Conservation (phyloP, 2,113 vertebrate genomes). For the Osmerus mordax region DNA sequence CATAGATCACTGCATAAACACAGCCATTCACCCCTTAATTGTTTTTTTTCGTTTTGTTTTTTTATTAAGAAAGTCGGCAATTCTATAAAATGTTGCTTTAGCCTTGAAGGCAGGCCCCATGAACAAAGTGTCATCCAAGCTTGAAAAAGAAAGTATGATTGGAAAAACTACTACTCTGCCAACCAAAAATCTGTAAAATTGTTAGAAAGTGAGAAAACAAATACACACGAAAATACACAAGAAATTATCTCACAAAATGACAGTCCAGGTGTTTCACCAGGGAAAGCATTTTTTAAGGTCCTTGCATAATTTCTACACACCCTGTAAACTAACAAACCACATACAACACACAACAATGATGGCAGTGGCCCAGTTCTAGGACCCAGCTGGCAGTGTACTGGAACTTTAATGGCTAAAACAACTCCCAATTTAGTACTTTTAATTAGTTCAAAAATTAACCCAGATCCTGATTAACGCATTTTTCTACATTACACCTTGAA, state of each 20-base stretch:
- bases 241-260: conserved; percentile 4
- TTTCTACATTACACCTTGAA: conserved; percentile 68
- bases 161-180: conserved; percentile 37
- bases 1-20: conserved; percentile 38
- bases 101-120: too few species aligned
- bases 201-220: conserved; percentile 40
- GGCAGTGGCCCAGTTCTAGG: conserved; percentile 23
- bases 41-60: conserved; percentile 21
- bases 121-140: too few species aligned
- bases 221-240: not conserved
- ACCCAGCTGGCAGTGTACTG: conserved; percentile 64
- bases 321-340: not conserved
- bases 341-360: not conserved
- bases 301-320: not conserved
- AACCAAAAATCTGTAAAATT: conserved; percentile 30
- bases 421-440: conserved; percentile 51
- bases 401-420: conserved; percentile 29
- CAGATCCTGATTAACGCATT: conserved; percentile 42
- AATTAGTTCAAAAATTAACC: conserved; percentile 42
- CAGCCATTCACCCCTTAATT: conserved; percentile 55
- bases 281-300: conserved; percentile 25
- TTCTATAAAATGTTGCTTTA: too few species aligned
- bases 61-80: conserved; percentile 31
- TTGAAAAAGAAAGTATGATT: too few species aligned
- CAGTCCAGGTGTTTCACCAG: conserved; percentile 30